These are phyloP conservation scores for Puffinus mauretanicus DNA, from an alignment of 2,113 vertebrate genomes.

Conservation along the genomic window DNA sequence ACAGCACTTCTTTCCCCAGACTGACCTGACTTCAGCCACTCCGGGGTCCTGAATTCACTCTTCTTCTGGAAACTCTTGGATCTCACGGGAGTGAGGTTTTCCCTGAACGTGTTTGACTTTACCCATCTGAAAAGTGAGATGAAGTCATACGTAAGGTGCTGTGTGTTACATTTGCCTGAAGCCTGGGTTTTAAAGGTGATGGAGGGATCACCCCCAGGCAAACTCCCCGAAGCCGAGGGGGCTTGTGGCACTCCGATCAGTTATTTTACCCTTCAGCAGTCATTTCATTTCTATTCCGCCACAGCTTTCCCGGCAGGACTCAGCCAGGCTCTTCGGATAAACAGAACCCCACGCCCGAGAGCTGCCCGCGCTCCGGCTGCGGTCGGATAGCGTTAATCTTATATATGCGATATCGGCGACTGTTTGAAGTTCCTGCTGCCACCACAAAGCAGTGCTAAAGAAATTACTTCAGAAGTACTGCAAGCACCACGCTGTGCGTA, in stretches of 20 bases:
- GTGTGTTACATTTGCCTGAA: fast-evolving
- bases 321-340: not conserved
- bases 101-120: fast-evolving
- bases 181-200: not conserved
- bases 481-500: not conserved
- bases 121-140: not conserved
- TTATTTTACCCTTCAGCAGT: not conserved
- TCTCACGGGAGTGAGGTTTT: not conserved
- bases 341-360: not conserved
- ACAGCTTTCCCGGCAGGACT: not conserved
- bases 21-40: not conserved
- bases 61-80: not conserved
- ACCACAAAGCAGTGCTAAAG: not conserved
- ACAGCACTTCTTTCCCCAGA: not conserved
- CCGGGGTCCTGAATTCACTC: not conserved
- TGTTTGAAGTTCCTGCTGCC: not conserved
- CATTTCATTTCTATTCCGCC: not conserved
- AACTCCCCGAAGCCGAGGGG: not conserved
- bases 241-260: not conserved
- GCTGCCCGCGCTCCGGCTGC: not conserved
- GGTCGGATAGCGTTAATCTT: not conserved
- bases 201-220: not conserved
- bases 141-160: not conserved
- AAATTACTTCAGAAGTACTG: not conserved
- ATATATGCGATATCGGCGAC: fast-evolving